Base-by-base conservation (phyloP, 2,888 invertebrate species). In the Furcula furcula region DNA sequence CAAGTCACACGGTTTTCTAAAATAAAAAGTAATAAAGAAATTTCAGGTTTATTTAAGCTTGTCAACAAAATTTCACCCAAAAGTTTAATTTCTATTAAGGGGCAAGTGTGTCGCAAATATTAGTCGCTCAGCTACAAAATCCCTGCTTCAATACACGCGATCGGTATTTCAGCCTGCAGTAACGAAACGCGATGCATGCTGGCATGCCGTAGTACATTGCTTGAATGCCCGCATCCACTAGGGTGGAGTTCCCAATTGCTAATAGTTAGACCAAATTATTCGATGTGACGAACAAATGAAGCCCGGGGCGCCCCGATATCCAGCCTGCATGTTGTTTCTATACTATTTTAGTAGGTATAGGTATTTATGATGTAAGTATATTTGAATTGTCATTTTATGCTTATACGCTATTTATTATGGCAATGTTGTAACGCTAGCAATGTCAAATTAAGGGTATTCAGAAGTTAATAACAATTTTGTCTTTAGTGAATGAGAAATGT, bases 121-220 rank as follows among this genome's bases (percentile, higher is more conserved):
- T 38, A 50, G 41, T 61, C 50, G 50, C 34, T 35, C 34, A 35
- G 33, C 29, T 63, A 55, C 40, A 38, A 40, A 31, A 43, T 39
- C 49, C 61, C 42, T 55, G 46, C 43, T 41, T 34, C 36, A 25
- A 46, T 65, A 77, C 80, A 74, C 56, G 72, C 55, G 58, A 55
- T 59, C 57, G 78, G 77, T 63, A 79, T 73, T n/a, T 70, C 65
- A 58, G 59, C 61, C 62, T 69, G 72, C 76, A 70, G 70, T 61
- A 60, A 53, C 48, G 41, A 62, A 63, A 60, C 52, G 57, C 67
- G 61, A 22, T 5, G 65, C 75, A 69, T 73, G 66, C 72, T 76
- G 67, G 76, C 81, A 74, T 81, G 71, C 76, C 81, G 53, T 80
- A 75, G 79, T 79, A 81, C 74, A 76, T 74, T 62, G 63, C 59